Evolutionary conservation across 1,140 invertebrate genomes (phyloP), one percentile per base, ranked within the genome.

Genomic region (Aradophagus sp.): DNA sequence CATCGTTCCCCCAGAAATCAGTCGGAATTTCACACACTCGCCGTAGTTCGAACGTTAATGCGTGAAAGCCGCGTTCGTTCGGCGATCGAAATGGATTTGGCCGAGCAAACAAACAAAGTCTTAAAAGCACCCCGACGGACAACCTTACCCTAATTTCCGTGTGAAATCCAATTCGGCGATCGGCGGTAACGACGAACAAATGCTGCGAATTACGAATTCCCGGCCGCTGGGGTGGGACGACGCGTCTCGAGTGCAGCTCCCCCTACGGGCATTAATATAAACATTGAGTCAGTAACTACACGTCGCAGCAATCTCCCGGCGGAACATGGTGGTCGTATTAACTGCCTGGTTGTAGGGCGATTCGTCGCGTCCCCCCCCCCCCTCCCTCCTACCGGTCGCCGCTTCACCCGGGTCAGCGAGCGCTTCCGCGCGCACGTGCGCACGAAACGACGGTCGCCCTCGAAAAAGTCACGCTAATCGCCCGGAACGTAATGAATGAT

Each of bases 151-250:
- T 70, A 79, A 74, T 78, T 80, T 76, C 63, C 71, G 56, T 68
- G 68, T 47, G 63, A 74, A 72, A 77, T 77, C 70, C 52, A 74
- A 75, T 74, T 78, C 56, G 27, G 7, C 50, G 56, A 66, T 68
- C 39, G 71, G 48, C 48, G 70, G 71, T 80, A 80, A 80, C 73
- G 41, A 67, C 45, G 63, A 80, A 81, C 79, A 80, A 81, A 80
- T 80, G 78, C 77, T 75, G 66, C 74, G 75, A 80, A 79, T 82
- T 80, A 80, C 72, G 70, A 78, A 82, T 79, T 79, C 75, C 76
- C 77, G 53, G 27, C 42, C 29, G 38, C 42, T 41, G 47, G 72
- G 61, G 59, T n/a, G n/a, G 31, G 53, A 66, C 47, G 42, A 38
- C 45, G 36, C 47, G 3, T 2, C 4, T 38, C 56, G 26, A n/a